phyloP scores from a whole-genome alignment of 2,113 vertebrate genomes.

The Copsychus sechellarum region DNA sequence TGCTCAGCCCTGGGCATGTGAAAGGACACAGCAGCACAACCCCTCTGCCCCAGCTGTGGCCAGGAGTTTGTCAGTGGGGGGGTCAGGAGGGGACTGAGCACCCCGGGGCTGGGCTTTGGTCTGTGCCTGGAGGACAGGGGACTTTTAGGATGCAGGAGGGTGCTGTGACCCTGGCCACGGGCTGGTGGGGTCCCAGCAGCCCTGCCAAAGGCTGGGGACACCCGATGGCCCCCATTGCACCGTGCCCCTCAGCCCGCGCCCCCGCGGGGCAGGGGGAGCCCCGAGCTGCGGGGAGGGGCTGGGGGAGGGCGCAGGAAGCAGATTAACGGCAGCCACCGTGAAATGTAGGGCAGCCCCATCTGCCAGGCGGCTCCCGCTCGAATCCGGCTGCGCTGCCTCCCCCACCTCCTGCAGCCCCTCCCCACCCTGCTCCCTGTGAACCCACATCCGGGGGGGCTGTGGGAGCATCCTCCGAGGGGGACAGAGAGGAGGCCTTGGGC shows the following conservation, averaged over 20 bases:
- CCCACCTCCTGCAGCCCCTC: neutral
- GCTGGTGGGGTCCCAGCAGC: neutral
- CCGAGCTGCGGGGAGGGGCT: neutral
- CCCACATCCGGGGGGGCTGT: neutral
- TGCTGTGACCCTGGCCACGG: neutral
- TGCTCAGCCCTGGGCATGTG: neutral
- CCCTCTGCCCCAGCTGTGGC: neutral
- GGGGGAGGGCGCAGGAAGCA: constrained; percentile 11
- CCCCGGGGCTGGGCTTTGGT: neutral
- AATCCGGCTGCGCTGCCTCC: neutral
- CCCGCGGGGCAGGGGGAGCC: neutral
- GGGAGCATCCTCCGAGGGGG: neutral
- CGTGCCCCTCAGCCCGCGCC: accelerated
- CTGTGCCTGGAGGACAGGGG: neutral
- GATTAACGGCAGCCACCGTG: constrained; percentile 15
- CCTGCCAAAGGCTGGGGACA: neutral
- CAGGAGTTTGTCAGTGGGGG: accelerated
- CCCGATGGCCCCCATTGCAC: accelerated
- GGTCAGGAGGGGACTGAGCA: neutral
- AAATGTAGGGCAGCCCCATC: constrained; percentile 59
- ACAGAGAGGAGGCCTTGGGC: neutral
- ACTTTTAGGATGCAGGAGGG: accelerated
- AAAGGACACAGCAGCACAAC: neutral
- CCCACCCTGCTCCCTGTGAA: neutral
- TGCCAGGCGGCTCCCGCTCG: constrained; percentile 1